Percentiles rank a stretch among this genome's conserved stretches.
Conservation (phyloP, 37 sponge, comb jelly and placozoan genomes). For the Theonella swinhoei region DNA sequence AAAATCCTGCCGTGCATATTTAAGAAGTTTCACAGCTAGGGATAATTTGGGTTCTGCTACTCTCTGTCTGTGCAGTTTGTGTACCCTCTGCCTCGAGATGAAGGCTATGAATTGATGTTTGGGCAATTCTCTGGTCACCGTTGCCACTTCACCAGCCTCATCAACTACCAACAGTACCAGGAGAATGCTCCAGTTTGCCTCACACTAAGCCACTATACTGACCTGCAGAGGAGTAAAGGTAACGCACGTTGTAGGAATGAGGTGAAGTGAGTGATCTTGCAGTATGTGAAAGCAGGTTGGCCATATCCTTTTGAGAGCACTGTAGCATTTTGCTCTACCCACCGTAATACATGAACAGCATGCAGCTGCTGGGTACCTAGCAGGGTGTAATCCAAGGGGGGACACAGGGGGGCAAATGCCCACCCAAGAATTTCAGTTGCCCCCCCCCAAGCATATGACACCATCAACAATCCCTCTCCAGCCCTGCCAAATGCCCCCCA, state of each 20-base stretch:
- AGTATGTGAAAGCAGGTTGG: too few species aligned
- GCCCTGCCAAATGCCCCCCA: too few species aligned
- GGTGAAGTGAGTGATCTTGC: too few species aligned
- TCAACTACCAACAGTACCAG: constrained; percentile 19
- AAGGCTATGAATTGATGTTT: constrained; percentile 73
- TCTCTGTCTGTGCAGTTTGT: constrained; percentile 57
- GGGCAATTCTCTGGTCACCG: constrained; percentile 60
- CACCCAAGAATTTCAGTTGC: too few species aligned
- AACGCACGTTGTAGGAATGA: neutral
- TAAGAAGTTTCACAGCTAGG: too few species aligned
- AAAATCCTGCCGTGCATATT: too few species aligned
- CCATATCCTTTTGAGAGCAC: neutral
- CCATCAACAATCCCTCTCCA: too few species aligned
- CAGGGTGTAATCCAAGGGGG: too few species aligned
- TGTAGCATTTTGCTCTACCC: neutral
- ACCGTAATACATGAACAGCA: neutral
- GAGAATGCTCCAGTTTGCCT: constrained; percentile 72
- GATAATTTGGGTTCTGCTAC: too few species aligned
- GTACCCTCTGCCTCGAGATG: constrained; percentile 70
- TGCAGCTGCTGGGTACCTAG: neutral
- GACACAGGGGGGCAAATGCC: too few species aligned
- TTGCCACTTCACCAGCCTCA: constrained; percentile 57
- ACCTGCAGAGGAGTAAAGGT: constrained; percentile 71
- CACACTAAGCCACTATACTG: constrained; percentile 77
- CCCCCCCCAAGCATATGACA: too few species aligned